phyloP scores from a whole-genome alignment of 2,113 vertebrate species.

The Dromiciops gliroides region DNA sequence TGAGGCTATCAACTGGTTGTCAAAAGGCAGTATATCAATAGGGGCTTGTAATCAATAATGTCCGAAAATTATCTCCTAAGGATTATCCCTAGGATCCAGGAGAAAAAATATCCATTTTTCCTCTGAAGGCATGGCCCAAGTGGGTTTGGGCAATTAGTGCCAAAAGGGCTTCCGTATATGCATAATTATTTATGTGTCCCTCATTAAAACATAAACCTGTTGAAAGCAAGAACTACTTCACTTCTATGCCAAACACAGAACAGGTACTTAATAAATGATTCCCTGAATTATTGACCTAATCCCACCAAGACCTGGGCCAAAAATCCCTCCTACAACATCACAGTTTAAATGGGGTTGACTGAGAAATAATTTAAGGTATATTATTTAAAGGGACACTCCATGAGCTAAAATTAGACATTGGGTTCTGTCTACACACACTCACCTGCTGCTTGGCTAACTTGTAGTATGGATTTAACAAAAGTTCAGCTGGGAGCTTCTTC shows the following conservation, averaged over 20 bases:
- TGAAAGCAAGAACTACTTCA: background rate
- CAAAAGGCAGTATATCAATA: background rate
- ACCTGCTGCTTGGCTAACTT: background rate
- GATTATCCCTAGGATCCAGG: background rate
- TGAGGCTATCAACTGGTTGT: background rate
- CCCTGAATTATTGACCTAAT: background rate
- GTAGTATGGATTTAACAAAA: background rate
- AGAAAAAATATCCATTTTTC: background rate
- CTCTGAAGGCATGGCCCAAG: background rate
- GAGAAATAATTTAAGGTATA: background rate
- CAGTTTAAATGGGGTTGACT: background rate
- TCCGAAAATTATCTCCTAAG: background rate
- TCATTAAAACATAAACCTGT: background rate
- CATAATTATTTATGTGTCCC: background rate
- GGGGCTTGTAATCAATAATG: background rate
- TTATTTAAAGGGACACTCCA: background rate
- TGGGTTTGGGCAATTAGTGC: background rate
- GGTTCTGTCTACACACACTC: background rate
- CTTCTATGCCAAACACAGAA: background rate
- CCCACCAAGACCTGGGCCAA: background rate
- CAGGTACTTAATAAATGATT: background rate
- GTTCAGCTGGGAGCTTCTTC: background rate
- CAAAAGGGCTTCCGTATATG: background rate
- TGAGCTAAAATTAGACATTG: background rate
- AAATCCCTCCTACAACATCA: background rate